A percentile compares a stretch with the other conserved stretches of the same genome.
Evolutionary conservation across 2,797 vertebrate genomes (phyloP).

Genomic region (Hyperoplus lanceolatus): DNA sequence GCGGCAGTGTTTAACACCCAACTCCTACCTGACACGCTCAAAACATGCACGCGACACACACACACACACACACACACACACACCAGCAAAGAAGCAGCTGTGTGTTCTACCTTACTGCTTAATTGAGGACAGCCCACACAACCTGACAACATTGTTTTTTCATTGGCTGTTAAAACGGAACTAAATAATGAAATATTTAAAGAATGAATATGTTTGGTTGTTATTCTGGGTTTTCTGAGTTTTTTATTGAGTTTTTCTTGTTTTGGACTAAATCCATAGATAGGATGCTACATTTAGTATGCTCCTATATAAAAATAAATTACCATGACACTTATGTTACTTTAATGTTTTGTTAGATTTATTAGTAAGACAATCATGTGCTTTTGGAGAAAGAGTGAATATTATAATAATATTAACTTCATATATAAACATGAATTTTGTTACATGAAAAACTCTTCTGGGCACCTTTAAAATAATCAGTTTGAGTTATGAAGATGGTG

Average conservation of each 20-base stretch:
- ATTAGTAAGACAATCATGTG: not conserved
- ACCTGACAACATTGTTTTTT: not conserved
- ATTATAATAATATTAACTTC: too few species aligned
- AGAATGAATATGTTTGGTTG: not conserved
- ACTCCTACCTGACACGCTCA: slow-evolving; percentile 11
- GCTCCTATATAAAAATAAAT: not conserved
- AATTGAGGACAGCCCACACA: slow-evolving; percentile 9
- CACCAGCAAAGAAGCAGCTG: not conserved
- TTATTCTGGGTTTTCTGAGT: not conserved
- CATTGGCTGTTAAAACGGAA: not conserved
- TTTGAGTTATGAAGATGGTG: not conserved
- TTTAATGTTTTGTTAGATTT: not conserved
- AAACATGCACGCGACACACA: not conserved
- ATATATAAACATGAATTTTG: not conserved
- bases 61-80: not conserved
- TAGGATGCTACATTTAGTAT: not conserved
- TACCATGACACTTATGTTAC: too few species aligned
- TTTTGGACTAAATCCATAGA: not conserved
- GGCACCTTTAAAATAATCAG: not conserved
- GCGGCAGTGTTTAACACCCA: slow-evolving; percentile 2
- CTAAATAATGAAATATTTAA: too few species aligned
- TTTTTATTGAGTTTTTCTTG: not conserved
- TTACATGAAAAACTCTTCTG: not conserved
- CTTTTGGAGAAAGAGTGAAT: not conserved
- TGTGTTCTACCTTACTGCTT: not conserved